Evolutionary conservation across 2,797 vertebrate genomes (phyloP), one percentile per base, ranked within the genome.

Genomic region (Urocyon cinereoargenteus): DNA sequence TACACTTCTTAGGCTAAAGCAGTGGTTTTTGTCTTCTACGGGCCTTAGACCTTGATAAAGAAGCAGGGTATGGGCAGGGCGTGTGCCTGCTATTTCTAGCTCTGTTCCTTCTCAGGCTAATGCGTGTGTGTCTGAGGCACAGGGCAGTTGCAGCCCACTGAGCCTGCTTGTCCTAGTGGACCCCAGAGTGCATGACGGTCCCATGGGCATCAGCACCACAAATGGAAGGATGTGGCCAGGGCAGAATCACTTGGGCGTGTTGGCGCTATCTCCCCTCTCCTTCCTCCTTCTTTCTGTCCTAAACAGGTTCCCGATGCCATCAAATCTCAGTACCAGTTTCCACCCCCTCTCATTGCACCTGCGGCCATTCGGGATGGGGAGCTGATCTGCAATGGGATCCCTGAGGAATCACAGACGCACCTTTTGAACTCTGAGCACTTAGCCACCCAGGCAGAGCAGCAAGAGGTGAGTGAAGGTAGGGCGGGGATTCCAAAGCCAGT

Each of bases 241-340:
- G 57, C 77, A 85, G 87, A 93, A 91, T 82, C 87, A 64, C 1
- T 77, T 34, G 31, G 70, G 40, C n/a, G 0, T 86, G 3, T 90
- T 92, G 73, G 77, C 36, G 31, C 92, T 84, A 89, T 86, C 91
- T 91, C 49, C 91, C 91, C 49, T 97, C 89, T 96, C 61, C 89
- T 93, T 87, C 90, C 55, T 96, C 97, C 93, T 97, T 87, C 51
- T 84, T 18, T 98, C 89, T 95, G 66, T 94, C 21, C 95, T 53
- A n/a, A 78, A 91, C 98, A 99, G 99, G 99, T 99, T 98, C 99
- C 99, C 36, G 99, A 99, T 98, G 99, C 99, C 98, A 99, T 99
- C 97, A 99, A 99, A 98, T 99, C 99, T 96, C 99, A 99, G 84
- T 99, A 99, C 98, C 99, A 99, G 98, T 99, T 99, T 96, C 99